Evolutionary conservation across 2,888 invertebrate species (phyloP).

Genomic region (Tortrix viridana): DNA sequence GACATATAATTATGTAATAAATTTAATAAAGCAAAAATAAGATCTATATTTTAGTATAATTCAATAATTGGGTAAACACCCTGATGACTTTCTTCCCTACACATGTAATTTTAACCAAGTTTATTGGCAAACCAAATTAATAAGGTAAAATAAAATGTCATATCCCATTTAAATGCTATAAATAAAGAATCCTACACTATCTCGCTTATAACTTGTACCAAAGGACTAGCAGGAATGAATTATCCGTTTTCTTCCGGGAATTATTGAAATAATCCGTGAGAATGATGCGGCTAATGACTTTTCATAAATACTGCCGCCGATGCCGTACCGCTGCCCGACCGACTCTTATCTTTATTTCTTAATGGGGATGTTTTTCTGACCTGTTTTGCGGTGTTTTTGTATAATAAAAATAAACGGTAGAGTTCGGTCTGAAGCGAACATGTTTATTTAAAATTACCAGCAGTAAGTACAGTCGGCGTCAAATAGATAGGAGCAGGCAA

Average conservation of each 20-base stretch:
- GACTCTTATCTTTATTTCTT: background rate
- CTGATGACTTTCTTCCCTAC: no score
- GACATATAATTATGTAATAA: no score
- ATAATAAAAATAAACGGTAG: background rate
- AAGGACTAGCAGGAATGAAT: conserved; percentile 53
- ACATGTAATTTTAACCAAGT: no score
- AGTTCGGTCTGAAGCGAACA: no score
- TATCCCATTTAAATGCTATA: background rate
- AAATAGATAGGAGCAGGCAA: no score
- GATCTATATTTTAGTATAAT: no score
- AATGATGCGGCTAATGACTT: conserved; percentile 63
- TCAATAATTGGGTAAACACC: no score
- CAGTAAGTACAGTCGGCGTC: no score
- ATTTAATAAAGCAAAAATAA: no score
- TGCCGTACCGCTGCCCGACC: background rate
- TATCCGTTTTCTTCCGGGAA: conserved; percentile 66
- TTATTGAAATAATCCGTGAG: conserved; percentile 74
- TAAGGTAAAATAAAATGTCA: no score
- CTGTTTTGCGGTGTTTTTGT: background rate
- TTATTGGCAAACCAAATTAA: no score
- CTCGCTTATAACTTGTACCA: conserved; percentile 39
- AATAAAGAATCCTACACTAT: conserved; percentile 2
- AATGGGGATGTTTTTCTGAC: background rate
- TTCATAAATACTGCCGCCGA: conserved; percentile 48
- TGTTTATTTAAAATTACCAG: no score